Percentiles rank a stretch among this genome's conserved stretches.
phyloP scores from a whole-genome alignment of 2,797 vertebrate species.

The Bovichtus variegatus region DNA sequence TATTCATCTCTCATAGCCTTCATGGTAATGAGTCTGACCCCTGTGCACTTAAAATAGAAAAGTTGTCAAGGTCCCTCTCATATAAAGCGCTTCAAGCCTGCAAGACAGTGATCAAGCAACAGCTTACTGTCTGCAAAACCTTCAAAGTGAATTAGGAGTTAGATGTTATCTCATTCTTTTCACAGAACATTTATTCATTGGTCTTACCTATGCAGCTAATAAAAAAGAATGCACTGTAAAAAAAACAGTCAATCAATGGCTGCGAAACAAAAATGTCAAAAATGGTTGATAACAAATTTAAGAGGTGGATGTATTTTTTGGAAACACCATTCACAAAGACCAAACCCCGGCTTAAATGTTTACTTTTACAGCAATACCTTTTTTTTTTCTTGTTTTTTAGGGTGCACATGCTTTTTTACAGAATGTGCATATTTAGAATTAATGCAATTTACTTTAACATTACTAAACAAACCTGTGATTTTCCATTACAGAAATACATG shows the following conservation, averaged over 20 bases:
- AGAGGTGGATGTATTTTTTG: no score
- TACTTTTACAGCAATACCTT: no score
- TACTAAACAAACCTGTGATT: no score
- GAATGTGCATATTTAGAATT: no score
- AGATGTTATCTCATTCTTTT: slow-evolving; percentile 67
- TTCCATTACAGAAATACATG: no score
- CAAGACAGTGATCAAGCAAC: slow-evolving; percentile 61
- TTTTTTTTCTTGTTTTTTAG: no score
- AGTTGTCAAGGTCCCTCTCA: slow-evolving; percentile 62
- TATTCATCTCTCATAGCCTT: slow-evolving; percentile 54
- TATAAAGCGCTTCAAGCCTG: slow-evolving; percentile 52
- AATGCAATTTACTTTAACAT: no score
- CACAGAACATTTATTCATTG: slow-evolving; percentile 56
- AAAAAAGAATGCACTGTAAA: slow-evolving; percentile 26
- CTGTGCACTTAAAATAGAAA: slow-evolving; percentile 44
- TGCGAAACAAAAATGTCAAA: background rate
- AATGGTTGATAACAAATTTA: no score
- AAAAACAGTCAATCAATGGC: background rate
- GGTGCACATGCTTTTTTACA: no score
- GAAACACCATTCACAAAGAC: no score
- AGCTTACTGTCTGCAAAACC: slow-evolving; percentile 54
- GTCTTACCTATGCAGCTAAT: slow-evolving; percentile 45
- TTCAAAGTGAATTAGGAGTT: slow-evolving; percentile 63
- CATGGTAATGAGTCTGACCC: slow-evolving; percentile 62
- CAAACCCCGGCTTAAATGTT: no score